Evolutionary conservation across 2,113 vertebrate genomes (phyloP).

Genomic region (Peromyscus maniculatus): DNA sequence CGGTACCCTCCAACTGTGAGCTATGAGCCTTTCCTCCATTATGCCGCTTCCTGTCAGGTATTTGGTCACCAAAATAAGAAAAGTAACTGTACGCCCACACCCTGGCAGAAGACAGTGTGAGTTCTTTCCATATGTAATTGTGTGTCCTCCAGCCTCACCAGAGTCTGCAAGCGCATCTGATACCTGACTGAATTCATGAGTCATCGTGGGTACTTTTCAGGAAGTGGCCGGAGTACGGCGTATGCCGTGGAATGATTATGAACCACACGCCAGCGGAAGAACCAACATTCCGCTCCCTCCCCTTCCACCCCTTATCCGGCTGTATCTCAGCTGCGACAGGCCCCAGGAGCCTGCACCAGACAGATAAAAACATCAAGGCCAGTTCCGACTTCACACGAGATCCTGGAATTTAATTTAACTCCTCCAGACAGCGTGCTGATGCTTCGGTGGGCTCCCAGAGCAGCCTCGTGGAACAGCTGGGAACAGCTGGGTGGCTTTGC

Average conservation of each 20-base stretch:
- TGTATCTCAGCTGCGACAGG: background rate
- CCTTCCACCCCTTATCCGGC: background rate
- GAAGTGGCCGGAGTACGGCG: conserved; percentile 18
- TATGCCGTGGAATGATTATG: background rate
- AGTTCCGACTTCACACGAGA: conserved; percentile 56
- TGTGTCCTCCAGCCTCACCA: background rate
- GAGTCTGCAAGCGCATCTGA: background rate
- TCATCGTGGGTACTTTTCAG: conserved; percentile 3
- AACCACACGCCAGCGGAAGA: background rate
- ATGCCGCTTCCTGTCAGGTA: too few relatives aligned
- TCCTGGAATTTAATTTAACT: conserved; percentile 75
- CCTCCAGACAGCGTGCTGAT: conserved; percentile 59
- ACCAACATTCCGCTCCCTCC: background rate
- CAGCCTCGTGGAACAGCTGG: conserved; percentile 61
- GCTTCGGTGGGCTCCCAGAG: conserved; percentile 47
- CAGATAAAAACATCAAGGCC: conserved; percentile 75
- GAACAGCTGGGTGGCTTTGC: conserved; percentile 60
- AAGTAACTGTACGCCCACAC: too few relatives aligned
- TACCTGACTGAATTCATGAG: conserved; percentile 3
- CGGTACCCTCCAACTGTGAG: background rate
- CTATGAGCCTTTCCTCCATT: background rate
- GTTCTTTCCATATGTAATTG: background rate
- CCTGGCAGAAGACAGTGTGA: background rate
- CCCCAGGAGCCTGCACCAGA: conserved; percentile 46
- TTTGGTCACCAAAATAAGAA: background rate